phyloP scores from a whole-genome alignment of 2,888 invertebrate genomes.

The Epinotia ramella region DNA sequence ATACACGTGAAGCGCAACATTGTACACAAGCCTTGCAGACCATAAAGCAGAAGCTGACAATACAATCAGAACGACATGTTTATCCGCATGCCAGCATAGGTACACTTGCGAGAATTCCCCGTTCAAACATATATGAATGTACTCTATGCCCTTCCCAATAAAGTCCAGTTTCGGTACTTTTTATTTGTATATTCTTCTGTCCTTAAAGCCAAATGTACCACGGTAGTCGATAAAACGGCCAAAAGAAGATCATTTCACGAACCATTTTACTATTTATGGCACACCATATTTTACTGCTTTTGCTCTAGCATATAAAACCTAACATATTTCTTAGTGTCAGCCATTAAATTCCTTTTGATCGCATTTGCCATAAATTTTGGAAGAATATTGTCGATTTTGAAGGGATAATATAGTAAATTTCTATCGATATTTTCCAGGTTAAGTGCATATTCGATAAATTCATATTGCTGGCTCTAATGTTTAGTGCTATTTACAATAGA shows the following conservation, averaged over 20 bases:
- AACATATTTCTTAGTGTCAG: conserved; percentile 54
- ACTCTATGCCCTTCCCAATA: not conserved
- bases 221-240: conserved; percentile 59
- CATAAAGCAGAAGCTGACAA: conserved; percentile 56
- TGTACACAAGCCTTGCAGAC: conserved; percentile 34
- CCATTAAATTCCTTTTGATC: conserved; percentile 53
- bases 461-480: not conserved
- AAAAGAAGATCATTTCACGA: conserved; percentile 55
- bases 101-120: not conserved
- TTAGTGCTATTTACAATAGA: not conserved
- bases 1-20: conserved; percentile 9
- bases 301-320: conserved; percentile 53
- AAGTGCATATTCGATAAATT: conserved; percentile 24
- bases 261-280: conserved; percentile 57
- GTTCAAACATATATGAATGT: not conserved
- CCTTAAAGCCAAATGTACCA: conserved; percentile 18
- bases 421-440: conserved; percentile 29
- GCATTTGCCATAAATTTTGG: conserved; percentile 50
- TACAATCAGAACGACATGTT: conserved; percentile 61
- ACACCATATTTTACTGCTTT: conserved; percentile 56
- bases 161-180: not conserved
- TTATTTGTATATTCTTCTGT: not conserved
- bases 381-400: conserved; percentile 46
- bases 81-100: conserved; percentile 54
- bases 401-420: conserved; percentile 39